A percentile compares a stretch with the other conserved stretches of the same genome.
Evolutionary conservation across 1,140 invertebrate genomes (phyloP).

Genomic region (Eriosoma lanigerum): DNA sequence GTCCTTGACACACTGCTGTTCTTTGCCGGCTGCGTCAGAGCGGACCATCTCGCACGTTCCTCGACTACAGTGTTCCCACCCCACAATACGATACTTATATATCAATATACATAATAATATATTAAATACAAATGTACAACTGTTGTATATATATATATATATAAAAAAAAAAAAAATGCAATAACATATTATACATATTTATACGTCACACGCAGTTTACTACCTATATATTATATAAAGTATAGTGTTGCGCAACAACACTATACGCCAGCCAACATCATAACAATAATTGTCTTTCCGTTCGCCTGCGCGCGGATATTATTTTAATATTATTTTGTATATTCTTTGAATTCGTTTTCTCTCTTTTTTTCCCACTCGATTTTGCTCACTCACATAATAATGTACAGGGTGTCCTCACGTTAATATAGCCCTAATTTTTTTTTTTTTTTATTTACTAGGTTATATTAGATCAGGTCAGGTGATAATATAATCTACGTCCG

Average conservation of each 20-base stretch:
- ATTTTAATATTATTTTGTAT: too few species aligned
- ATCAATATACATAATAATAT: background rate
- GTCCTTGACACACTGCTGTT: constrained; percentile 26
- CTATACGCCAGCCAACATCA: background rate
- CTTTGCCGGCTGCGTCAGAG: background rate
- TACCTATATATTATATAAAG: background rate
- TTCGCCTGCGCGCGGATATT: background rate
- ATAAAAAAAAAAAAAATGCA: background rate
- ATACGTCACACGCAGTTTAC: background rate
- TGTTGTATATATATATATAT: too few species aligned
- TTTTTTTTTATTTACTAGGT: too few species aligned
- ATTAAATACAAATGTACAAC: background rate
- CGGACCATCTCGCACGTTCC: constrained; percentile 19
- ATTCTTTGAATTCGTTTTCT: too few species aligned
- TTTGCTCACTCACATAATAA: too few species aligned
- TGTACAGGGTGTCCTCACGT: too few species aligned
- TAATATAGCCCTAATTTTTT: too few species aligned
- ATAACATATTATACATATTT: background rate
- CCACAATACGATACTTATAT: background rate
- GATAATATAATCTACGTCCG: too few species aligned
- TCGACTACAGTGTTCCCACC: background rate
- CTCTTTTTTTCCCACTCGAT: too few species aligned
- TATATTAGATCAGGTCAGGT: too few species aligned
- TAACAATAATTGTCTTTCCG: constrained; percentile 38
- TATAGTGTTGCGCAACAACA: background rate